Evolutionary conservation across 2,113 vertebrate species (phyloP).

Genomic region (Ophiodon elongatus): DNA sequence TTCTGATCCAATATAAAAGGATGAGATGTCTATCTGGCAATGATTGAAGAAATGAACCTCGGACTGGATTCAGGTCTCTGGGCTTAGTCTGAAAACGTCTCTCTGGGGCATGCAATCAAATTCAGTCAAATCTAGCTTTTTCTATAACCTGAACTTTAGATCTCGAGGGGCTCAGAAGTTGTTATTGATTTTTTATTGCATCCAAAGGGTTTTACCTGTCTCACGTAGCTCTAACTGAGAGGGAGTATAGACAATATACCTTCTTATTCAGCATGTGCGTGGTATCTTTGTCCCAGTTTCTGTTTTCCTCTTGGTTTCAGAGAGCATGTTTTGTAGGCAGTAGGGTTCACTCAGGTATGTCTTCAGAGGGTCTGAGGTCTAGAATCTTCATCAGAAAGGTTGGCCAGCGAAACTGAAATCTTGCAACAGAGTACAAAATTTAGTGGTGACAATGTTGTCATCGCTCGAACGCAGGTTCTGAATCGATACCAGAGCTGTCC

Average conservation of each 20-base stretch:
- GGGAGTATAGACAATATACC: background rate
- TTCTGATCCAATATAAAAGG: background rate
- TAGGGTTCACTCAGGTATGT: background rate
- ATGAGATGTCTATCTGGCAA: background rate
- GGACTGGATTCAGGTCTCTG: background rate
- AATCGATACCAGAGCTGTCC: constrained; percentile 39
- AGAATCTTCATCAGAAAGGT: background rate
- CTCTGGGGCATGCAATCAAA: background rate
- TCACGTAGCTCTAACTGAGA: background rate
- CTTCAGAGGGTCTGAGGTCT: background rate
- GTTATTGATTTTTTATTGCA: background rate
- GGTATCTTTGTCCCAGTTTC: background rate
- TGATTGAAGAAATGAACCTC: background rate
- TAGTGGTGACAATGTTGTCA: constrained; percentile 17
- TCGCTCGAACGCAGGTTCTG: background rate
- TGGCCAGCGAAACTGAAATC: constrained; percentile 3
- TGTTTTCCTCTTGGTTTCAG: background rate
- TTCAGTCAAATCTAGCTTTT: background rate
- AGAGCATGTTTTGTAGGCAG: background rate
- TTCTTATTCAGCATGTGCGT: background rate
- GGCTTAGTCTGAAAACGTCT: background rate
- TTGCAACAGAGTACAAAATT: background rate
- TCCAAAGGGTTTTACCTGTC: background rate
- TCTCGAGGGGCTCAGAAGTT: background rate
- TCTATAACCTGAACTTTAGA: background rate